Conservation (phyloP, 2,888 invertebrate genomes). For the Coelopa pilipes region DNA sequence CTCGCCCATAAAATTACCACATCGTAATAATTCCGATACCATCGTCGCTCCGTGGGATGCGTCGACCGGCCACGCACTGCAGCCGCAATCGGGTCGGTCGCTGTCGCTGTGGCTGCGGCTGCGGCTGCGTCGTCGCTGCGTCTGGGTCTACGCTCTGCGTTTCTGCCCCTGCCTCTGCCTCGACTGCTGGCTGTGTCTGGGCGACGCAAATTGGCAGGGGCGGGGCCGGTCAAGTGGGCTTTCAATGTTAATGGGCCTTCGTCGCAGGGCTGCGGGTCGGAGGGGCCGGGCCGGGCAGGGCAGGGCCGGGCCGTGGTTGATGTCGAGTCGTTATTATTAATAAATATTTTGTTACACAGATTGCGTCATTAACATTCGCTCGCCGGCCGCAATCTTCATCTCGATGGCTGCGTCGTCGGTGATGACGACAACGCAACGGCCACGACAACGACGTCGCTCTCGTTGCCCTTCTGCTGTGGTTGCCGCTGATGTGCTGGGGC, state of each 20-base stretch:
- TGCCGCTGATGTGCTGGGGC: too few relatives aligned
- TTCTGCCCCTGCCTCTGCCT: conserved; percentile 28
- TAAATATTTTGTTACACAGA: conserved; percentile 38
- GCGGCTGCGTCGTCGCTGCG: neutral
- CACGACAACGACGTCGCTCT: too few relatives aligned
- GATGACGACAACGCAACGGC: too few relatives aligned
- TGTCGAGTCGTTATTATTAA: conserved; percentile 37
- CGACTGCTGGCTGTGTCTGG: too few relatives aligned
- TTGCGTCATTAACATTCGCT: conserved; percentile 36
- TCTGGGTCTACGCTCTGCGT: conserved; percentile 13
- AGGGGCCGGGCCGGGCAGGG: conserved; percentile 13
- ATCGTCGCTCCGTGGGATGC: conserved; percentile 34
- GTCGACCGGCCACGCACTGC: too few relatives aligned
- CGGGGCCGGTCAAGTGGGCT: conserved; percentile 40
- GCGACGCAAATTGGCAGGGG: conserved; percentile 40
- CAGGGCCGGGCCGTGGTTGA: conserved; percentile 1
- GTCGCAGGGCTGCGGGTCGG: too few relatives aligned
- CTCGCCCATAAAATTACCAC: conserved; percentile 55
- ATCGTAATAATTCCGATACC: conserved; percentile 55
- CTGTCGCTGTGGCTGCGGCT: conserved; percentile 13
- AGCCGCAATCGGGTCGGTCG: conserved; percentile 21
- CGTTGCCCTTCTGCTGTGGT: neutral
- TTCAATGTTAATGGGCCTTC: conserved; percentile 36
- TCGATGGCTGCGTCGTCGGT: neutral
- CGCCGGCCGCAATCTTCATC: conserved; percentile 15